A percentile compares a stretch with the other conserved stretches of the same genome.
Conservation (phyloP, 2,797 vertebrate genomes). For the Furcifer pardalis region DNA sequence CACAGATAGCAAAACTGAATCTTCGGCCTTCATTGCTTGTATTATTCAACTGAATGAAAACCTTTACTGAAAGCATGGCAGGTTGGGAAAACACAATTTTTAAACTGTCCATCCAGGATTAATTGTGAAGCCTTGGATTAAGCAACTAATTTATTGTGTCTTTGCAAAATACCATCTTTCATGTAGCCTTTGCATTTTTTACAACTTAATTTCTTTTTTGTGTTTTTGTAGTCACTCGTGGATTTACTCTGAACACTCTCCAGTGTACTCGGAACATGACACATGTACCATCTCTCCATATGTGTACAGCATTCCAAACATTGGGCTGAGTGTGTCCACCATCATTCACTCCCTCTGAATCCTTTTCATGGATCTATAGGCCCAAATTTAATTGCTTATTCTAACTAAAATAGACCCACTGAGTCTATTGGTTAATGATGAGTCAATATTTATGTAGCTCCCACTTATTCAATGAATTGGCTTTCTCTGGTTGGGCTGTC, state of each 20-base stretch:
- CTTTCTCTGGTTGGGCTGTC: too few relatives aligned
- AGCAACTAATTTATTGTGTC: conserved; percentile 31
- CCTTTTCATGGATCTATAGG: too few relatives aligned
- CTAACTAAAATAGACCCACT: too few relatives aligned
- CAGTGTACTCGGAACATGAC: not conserved
- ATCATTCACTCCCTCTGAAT: too few relatives aligned
- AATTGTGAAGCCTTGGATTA: conserved; percentile 36
- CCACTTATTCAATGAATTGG: too few relatives aligned
- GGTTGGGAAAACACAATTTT: conserved; percentile 32
- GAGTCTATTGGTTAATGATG: too few relatives aligned
- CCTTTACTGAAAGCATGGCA: conserved; percentile 45
- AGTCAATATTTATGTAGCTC: too few relatives aligned
- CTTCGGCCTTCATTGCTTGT: conserved; percentile 38
- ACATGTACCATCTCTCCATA: not conserved
- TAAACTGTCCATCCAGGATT: conserved; percentile 22
- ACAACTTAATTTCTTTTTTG: not conserved
- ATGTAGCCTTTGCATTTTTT: conserved; percentile 12
- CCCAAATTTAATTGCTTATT: too few relatives aligned
- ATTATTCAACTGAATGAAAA: conserved; percentile 61
- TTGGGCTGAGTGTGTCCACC: not conserved
- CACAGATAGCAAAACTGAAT: conserved; percentile 41
- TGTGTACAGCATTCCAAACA: not conserved
- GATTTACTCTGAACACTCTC: not conserved
- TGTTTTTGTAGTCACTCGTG: not conserved
- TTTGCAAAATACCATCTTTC: not conserved